phyloP scores from a whole-genome alignment of 2,888 invertebrate species.

The Allygus modestus region DNA sequence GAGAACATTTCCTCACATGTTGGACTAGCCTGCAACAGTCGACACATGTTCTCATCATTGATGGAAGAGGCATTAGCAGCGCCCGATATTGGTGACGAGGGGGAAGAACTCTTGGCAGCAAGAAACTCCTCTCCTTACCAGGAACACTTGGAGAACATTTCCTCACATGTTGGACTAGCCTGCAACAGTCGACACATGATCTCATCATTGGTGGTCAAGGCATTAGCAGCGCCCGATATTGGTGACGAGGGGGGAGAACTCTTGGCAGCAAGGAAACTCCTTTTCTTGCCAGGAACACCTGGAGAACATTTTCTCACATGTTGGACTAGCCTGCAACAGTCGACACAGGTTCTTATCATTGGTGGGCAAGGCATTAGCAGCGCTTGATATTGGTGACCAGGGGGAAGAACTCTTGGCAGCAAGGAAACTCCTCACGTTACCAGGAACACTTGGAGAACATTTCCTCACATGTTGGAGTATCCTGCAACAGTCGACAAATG shows the following conservation, averaged over 20 bases:
- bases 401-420: conserved; percentile 3
- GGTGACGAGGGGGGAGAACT: neutral
- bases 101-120: conserved; percentile 3
- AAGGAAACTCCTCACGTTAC: neutral
- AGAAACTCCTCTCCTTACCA: neutral
- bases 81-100: neutral
- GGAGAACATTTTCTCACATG: neutral
- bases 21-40: no score
- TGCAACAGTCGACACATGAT: neutral
- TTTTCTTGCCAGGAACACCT: neutral
- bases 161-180: neutral
- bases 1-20: no score
- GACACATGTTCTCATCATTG: no score
- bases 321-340: neutral
- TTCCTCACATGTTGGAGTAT: neutral
- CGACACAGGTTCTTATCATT: no score
- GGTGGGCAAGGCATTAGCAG: neutral
- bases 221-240: neutral
- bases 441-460: neutral
- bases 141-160: neutral
- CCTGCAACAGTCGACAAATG: neutral
- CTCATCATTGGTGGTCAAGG: no score
- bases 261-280: neutral
- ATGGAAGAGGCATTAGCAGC: no score
- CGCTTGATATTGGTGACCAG: neutral